These are phyloP conservation scores for Trisateles emortualis DNA, from an alignment of 2,888 invertebrate genomes.

Conservation along the genomic window DNA sequence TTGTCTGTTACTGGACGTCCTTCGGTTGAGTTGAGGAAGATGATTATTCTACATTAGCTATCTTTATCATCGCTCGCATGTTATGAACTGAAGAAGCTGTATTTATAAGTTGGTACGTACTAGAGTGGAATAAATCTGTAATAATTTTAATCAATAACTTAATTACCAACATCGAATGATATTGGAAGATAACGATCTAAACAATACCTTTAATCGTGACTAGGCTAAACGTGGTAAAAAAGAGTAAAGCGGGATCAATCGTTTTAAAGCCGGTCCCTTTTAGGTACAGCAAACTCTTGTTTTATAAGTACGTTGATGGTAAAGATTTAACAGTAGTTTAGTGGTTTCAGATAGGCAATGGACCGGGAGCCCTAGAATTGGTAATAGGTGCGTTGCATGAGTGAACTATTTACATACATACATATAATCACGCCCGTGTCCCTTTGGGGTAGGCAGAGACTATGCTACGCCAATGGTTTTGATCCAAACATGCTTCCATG, in stretches of 20 bases:
- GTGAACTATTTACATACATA: not conserved
- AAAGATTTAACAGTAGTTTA: not conserved
- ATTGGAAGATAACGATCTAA: not conserved
- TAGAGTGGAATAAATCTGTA: not conserved
- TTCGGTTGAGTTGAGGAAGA: too few species aligned
- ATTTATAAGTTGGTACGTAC: not conserved
- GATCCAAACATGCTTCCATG: too few species aligned
- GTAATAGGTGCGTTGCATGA: too few species aligned
- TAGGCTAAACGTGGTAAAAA: conserved; percentile 14
- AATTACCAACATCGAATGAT: not conserved
- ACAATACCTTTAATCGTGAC: not conserved
- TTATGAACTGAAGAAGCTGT: too few species aligned
- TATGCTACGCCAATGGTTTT: too few species aligned
- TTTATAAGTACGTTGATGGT: not conserved
- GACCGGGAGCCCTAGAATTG: not conserved
- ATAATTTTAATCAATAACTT: not conserved
- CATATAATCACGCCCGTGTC: too few species aligned
- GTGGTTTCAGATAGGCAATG: conserved; percentile 4
- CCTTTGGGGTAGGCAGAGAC: too few species aligned
- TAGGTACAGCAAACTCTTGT: conserved; percentile 24
- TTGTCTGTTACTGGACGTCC: too few species aligned
- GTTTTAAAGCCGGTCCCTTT: conserved; percentile 36
- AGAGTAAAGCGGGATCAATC: conserved; percentile 27
- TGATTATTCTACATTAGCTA: too few species aligned
- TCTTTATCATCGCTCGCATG: too few species aligned